phyloP scores from a whole-genome alignment of 1,140 invertebrate genomes.

The Chlorops oryzae region DNA sequence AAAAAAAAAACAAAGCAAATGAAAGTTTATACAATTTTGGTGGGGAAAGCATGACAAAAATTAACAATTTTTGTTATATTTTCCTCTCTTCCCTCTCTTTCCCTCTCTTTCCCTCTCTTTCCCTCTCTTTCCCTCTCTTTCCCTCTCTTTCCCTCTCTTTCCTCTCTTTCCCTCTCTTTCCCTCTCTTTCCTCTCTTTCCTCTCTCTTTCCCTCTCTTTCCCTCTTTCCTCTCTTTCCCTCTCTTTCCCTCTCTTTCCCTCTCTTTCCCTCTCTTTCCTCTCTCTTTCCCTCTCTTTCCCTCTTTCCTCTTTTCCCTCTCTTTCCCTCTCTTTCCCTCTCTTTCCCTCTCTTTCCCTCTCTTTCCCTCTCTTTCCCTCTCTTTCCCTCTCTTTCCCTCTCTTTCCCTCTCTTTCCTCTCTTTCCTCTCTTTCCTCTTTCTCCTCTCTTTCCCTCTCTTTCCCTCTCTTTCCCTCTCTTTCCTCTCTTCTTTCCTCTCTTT shows the following conservation, averaged over 20 bases:
- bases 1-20: too few species aligned
- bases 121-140: too few species aligned
- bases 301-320: not conserved
- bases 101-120: too few species aligned
- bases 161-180: not conserved
- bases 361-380: not conserved
- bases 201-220: not conserved
- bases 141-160: too few species aligned
- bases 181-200: not conserved
- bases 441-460: not conserved
- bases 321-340: not conserved
- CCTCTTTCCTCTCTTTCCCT: not conserved
- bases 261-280: not conserved
- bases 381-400: not conserved
- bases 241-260: not conserved
- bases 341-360: not conserved
- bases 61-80: too few species aligned
- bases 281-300: not conserved
- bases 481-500: not conserved
- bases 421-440: not conserved
- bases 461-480: not conserved
- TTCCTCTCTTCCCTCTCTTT: too few species aligned
- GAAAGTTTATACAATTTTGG: too few species aligned
- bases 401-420: not conserved
- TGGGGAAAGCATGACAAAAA: too few species aligned